These are phyloP conservation scores for Fabriciana adippe DNA, from an alignment of 2,888 invertebrate genomes.

Conservation along the genomic window DNA sequence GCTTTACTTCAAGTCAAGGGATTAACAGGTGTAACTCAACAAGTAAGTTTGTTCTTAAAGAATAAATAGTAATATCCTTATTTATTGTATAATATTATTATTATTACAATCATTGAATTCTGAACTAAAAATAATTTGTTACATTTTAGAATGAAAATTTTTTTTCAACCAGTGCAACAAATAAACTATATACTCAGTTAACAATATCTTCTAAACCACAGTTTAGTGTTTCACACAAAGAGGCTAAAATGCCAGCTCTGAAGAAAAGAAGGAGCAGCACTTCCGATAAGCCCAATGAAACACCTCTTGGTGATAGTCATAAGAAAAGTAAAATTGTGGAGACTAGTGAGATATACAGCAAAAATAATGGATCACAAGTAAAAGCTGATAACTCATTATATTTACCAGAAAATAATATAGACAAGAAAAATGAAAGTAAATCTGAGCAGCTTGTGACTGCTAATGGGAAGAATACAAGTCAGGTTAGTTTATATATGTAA, in stretches of 20 bases:
- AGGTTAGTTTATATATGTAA: slow-evolving; percentile 50
- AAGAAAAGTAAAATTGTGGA: slow-evolving; percentile 70
- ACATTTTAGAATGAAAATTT: slow-evolving; percentile 71
- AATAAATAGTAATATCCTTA: too few species aligned
- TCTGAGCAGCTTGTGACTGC: slow-evolving; percentile 57
- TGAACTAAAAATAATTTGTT: not conserved
- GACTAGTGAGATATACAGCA: slow-evolving; percentile 69
- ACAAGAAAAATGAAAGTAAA: slow-evolving; percentile 65
- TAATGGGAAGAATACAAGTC: slow-evolving; percentile 67
- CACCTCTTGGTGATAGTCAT: slow-evolving; percentile 58
- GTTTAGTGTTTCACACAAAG: slow-evolving; percentile 61
- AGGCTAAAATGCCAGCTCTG: slow-evolving; percentile 64
- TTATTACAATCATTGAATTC: not conserved
- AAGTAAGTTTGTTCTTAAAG: slow-evolving; percentile 52
- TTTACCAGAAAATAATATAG: slow-evolving; percentile 62
- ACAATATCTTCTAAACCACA: slow-evolving; percentile 73
- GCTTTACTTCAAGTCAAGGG: slow-evolving; percentile 86
- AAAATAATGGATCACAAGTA: slow-evolving; percentile 58
- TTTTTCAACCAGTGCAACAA: slow-evolving; percentile 66
- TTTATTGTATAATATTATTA: too few species aligned
- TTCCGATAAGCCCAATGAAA: slow-evolving; percentile 74
- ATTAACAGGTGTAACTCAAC: slow-evolving; percentile 80
- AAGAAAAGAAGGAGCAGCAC: slow-evolving; percentile 77
- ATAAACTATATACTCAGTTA: slow-evolving; percentile 73
- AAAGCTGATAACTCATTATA: slow-evolving; percentile 55